These are phyloP conservation scores for Enoplosus armatus DNA, from an alignment of 2,797 vertebrate genomes.

Conservation along the genomic window DNA sequence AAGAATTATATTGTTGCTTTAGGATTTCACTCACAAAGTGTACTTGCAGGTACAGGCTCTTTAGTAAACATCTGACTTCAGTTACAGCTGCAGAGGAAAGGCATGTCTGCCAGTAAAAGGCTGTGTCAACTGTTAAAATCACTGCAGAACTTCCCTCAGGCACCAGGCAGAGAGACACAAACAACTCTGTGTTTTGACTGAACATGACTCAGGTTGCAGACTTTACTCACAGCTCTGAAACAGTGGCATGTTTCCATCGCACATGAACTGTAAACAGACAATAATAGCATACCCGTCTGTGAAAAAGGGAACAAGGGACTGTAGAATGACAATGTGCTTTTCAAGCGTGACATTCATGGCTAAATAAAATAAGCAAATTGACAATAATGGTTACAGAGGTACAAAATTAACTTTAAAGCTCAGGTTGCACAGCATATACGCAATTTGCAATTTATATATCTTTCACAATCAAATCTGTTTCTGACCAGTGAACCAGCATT, in stretches of 20 bases:
- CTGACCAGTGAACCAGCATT: background rate
- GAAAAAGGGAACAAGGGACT: background rate
- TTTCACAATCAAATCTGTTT: background rate
- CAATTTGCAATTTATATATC: background rate
- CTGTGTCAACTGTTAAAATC: slow-evolving; percentile 34
- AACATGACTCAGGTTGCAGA: background rate
- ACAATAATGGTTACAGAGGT: background rate
- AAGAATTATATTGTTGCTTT: background rate
- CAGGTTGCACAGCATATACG: background rate
- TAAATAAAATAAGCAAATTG: background rate
- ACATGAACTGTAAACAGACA: background rate
- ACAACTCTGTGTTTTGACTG: slow-evolving; percentile 53
- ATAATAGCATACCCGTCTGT: background rate
- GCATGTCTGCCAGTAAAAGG: slow-evolving; percentile 39
- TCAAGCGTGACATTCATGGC: background rate
- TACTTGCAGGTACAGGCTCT: slow-evolving; percentile 17
- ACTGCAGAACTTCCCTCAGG: slow-evolving; percentile 40
- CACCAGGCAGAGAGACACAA: slow-evolving; percentile 23
- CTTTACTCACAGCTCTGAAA: slow-evolving; percentile 3
- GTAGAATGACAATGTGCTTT: background rate
- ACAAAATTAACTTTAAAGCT: background rate
- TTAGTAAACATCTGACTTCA: slow-evolving; percentile 48
- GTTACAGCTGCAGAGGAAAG: slow-evolving; percentile 24
- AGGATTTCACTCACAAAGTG: background rate
- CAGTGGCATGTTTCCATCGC: background rate